Percentiles rank a stretch among this genome's conserved stretches.
These are phyloP conservation scores for Dysdera silvatica DNA, from an alignment of 1,140 invertebrate genomes.

Conservation along the genomic window DNA sequence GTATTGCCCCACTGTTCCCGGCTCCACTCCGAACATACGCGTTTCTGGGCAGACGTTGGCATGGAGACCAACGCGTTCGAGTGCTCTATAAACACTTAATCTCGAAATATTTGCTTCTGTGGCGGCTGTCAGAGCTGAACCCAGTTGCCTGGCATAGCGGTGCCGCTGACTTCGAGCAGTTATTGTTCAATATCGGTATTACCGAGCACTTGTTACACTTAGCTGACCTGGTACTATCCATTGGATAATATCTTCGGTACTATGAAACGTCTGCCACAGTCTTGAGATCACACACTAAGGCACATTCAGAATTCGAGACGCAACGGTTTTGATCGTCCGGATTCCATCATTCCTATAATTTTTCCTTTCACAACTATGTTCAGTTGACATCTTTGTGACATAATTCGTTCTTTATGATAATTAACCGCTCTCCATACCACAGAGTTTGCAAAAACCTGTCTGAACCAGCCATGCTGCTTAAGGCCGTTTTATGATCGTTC, in stretches of 20 bases:
- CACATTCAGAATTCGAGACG: conserved; percentile 1
- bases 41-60: too few relatives aligned
- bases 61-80: not conserved
- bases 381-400: not conserved
- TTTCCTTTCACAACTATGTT: not conserved
- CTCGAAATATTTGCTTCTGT: not conserved
- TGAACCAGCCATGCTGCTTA: too few relatives aligned
- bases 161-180: not conserved
- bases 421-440: too few relatives aligned
- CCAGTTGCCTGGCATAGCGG: not conserved
- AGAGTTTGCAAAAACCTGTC: too few relatives aligned
- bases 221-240: too few relatives aligned
- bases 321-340: not conserved
- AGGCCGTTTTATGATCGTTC: too few relatives aligned
- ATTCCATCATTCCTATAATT: not conserved
- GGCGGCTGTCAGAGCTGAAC: not conserved
- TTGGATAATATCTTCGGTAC: too few relatives aligned
- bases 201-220: too few relatives aligned
- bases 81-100: not conserved
- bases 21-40: too few relatives aligned
- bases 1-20: too few relatives aligned
- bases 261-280: not conserved
- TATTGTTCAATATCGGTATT: too few relatives aligned
- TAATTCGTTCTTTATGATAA: not conserved
- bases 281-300: not conserved